These are phyloP conservation scores for Hydractinia echinata DNA, from an alignment of 30 jellyfish, hydroid and myxozoan genomes.

Conservation along the genomic window DNA sequence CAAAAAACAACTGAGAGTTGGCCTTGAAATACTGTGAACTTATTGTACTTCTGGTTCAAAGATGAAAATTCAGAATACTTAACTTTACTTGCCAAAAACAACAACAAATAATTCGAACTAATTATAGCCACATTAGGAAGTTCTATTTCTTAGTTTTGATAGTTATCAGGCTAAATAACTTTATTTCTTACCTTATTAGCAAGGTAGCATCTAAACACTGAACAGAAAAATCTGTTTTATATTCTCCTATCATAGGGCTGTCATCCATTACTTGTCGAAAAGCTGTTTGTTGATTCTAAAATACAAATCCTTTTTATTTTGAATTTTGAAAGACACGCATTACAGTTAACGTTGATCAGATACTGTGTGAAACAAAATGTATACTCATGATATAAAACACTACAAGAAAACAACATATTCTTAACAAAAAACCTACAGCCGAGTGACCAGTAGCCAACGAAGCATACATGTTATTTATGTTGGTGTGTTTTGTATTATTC, in stretches of 20 bases:
- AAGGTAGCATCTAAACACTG: slow-evolving; percentile 46
- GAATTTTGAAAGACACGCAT: too few relatives aligned
- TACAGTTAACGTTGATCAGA: too few relatives aligned
- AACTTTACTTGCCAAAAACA: too few relatives aligned
- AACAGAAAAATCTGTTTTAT: slow-evolving; percentile 53
- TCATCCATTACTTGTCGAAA: slow-evolving; percentile 89
- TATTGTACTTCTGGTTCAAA: too few relatives aligned
- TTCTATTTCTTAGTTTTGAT: too few relatives aligned
- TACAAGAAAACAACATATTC: not conserved
- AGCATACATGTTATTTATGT: slow-evolving; percentile 34
- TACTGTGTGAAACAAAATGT: too few relatives aligned
- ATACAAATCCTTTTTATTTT: not conserved
- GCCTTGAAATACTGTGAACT: not conserved
- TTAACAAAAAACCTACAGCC: slow-evolving; percentile 38
- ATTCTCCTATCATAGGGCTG: slow-evolving; percentile 62
- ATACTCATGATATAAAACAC: not conserved
- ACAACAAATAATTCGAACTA: too few relatives aligned
- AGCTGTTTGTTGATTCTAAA: slow-evolving; percentile 80
- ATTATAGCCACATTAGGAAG: too few relatives aligned
- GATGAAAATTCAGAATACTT: too few relatives aligned
- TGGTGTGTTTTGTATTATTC: not conserved
- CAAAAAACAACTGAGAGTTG: not conserved
- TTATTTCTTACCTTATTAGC: slow-evolving; percentile 49
- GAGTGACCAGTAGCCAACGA: slow-evolving; percentile 64
- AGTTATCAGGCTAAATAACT: too few relatives aligned